phyloP scores from a whole-genome alignment of 2,797 vertebrate species.

The Erethizon dorsatum region DNA sequence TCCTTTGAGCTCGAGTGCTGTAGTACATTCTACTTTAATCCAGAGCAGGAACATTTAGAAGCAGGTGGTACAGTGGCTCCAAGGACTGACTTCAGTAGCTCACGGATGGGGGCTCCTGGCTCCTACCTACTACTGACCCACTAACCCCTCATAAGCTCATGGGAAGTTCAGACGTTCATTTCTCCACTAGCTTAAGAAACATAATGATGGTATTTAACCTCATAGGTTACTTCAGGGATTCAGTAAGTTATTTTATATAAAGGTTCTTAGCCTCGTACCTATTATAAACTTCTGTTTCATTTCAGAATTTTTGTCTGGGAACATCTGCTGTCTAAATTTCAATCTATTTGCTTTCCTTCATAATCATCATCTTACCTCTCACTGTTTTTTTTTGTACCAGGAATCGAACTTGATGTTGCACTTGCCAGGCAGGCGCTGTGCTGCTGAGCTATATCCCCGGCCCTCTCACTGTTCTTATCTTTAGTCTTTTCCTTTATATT shows the following conservation, averaged over 20 bases:
- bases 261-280: not conserved
- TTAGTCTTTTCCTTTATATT: slow-evolving; percentile 15
- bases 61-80: not conserved
- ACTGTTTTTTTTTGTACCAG: not conserved
- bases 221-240: not conserved
- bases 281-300: not conserved
- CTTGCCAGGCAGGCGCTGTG: too few species aligned
- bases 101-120: not conserved
- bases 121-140: not conserved
- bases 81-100: not conserved
- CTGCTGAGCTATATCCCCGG: too few species aligned
- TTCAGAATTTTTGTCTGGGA: not conserved
- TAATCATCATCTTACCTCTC: not conserved
- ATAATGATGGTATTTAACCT: not conserved
- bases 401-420: too few species aligned
- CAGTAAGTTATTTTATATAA: not conserved
- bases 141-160: not conserved
- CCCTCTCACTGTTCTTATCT: not conserved
- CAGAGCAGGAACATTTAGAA: not conserved
- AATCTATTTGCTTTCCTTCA: not conserved
- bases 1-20: not conserved
- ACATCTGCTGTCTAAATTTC: slow-evolving; percentile 43
- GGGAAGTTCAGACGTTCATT: not conserved
- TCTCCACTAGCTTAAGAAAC: not conserved
- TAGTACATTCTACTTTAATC: not conserved